Conservation (phyloP, 2,888 invertebrate species). For the Phalera bucephala region DNA sequence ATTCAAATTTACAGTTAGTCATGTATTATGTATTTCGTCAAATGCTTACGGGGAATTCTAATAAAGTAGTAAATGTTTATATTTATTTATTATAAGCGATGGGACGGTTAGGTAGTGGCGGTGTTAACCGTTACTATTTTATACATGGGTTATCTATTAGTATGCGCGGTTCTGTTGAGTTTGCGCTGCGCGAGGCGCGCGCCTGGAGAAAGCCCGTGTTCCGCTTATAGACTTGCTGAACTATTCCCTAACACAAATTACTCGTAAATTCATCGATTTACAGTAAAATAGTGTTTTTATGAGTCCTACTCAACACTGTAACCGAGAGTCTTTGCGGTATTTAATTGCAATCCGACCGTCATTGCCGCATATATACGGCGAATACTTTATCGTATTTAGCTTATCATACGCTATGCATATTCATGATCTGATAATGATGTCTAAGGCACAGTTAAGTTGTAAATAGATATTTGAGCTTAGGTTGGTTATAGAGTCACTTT, state of each 20-base stretch:
- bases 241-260: conserved; percentile 59
- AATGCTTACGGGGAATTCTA: conserved; percentile 60
- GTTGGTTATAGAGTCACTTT: conserved; percentile 38
- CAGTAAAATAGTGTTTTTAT: conserved; percentile 58
- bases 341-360: conserved; percentile 53
- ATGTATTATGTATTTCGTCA: conserved; percentile 65
- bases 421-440: conserved; percentile 54
- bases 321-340: conserved; percentile 49
- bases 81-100: conserved; percentile 62
- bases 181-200: conserved; percentile 42
- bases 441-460: conserved; percentile 44
- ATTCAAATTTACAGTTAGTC: conserved; percentile 57
- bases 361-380: conserved; percentile 49
- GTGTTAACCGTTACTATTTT: conserved; percentile 75
- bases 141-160: conserved; percentile 69
- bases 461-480: conserved; percentile 37
- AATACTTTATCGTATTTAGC: conserved; percentile 56
- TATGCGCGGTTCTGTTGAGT: conserved; percentile 69
- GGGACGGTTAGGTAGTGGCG: conserved; percentile 52
- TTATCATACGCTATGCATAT: conserved; percentile 54
- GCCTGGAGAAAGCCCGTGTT: conserved; percentile 67
- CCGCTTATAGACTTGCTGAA: conserved; percentile 54
- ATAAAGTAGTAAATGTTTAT: conserved; percentile 72
- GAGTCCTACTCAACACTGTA: conserved; percentile 47
- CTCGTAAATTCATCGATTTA: conserved; percentile 62